Base-by-base conservation (phyloP, 1,140 invertebrate genomes). In the Cyrtorhinus lividipennis region DNA sequence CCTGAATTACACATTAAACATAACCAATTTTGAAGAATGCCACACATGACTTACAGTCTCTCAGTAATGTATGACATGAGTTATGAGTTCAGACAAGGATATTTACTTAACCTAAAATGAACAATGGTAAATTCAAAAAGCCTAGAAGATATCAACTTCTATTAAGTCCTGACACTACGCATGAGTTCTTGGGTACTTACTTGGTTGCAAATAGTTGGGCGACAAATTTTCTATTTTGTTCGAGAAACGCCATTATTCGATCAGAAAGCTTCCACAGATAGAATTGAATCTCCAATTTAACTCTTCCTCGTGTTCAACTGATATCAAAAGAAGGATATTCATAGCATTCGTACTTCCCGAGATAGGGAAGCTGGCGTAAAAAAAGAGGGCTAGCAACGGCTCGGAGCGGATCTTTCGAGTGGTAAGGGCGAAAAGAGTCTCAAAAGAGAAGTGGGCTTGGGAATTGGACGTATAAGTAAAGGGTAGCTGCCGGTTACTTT, bases 391-490 rank as follows among this genome's bases (percentile, higher is more conserved):
- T 5, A 38, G 30, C 5, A 38, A 15, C 5, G 30, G 15, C 5
- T 5, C 5, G 30, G 15, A 15, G 15, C 30, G 30, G 15, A 8
- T 38, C 30, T 38, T 38, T n/a, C n/a, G 30, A 38, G 15, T 5
- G 5, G 30, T 8, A 38, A 15, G 15, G 15, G 30, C 5, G 30
- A 38, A 38, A 38, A 38, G 15, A 38, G 30, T 38, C 30, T 38
- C n/a, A n/a, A 44, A 44, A 20, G 48, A 53, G 20, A 53, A 53
- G 48, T 22, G 48, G 48, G 10, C 48, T 53, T 20, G 10, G 48
- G 48, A 53, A 53, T 53, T 53, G 48, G 48, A 53, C 48, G 48
- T 53, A 53, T 5, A 53, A 53, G 48, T 53, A 53, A 53, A 53
- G 18, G 20, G 18, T 53, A 53, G 48, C 48, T 53, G n/a, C n/a